Base-by-base conservation (phyloP, 1,140 invertebrate genomes). In the Steinernema feltiae region DNA sequence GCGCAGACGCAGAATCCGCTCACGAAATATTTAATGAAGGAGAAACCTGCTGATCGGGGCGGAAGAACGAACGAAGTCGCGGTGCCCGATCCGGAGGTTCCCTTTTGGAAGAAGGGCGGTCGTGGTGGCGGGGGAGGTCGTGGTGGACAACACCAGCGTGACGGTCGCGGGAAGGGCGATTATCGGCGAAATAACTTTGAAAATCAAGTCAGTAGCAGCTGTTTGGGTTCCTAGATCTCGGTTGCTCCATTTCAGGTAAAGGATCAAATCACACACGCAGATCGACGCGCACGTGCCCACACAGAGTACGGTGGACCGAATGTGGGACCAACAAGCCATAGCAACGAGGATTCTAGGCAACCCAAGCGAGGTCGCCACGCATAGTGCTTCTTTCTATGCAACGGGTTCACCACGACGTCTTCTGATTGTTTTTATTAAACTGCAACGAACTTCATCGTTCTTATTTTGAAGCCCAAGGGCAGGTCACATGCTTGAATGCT, bases 401-500 rank as follows among this genome's bases (percentile, higher is more conserved):
- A 41, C 18, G 35, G 35, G 35, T 41, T 41, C 18, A 7, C 7
- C 18, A 18, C 18, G 18, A 18, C 18, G 7, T 18, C 35, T 41
- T 41, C 18, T 41, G 53, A 3, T 63, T 63, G 12, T 27, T 15
- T 63, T 63, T 63, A 15, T 15, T 63, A 12, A 17, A 17, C 24
- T 63, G 7, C 7, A 41, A 63, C 24, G 15, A 15, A 15, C 24
- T 27, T 63, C 24, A 15, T 21, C 53, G 24, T 27, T 63, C 12
- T 15, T 63, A 7, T 27, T 12, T 63, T 27, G 53, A 17, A 7
- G 53, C 53, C 24, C 24, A 3, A 63, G 53, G 53, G 53, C 53
- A n/a, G 24, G 24, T 63, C 53, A 63, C 24, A 27, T 63, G 53
- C 53, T 63, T 63, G 15, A 63, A 63, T 63, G 53, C 53, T n/a